These are phyloP conservation scores for Helicorthomorpha holstii DNA, from an alignment of 1,140 invertebrate species.

Conservation along the genomic window DNA sequence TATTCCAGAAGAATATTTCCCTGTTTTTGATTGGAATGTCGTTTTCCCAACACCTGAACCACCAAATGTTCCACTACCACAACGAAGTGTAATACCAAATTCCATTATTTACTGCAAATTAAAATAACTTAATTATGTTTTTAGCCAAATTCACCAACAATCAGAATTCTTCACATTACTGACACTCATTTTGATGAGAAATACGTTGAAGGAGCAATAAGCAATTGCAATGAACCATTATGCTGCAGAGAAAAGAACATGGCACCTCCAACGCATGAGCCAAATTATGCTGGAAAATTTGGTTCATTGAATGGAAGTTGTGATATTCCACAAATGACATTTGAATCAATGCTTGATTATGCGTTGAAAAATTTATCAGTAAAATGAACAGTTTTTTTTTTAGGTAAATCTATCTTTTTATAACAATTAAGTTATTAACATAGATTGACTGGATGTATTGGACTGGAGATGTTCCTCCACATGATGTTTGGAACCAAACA, in stretches of 20 bases:
- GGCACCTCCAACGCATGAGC: no score
- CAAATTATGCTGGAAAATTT: neutral
- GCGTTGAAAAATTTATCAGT: no score
- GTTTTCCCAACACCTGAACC: neutral
- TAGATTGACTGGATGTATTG: slow-evolving; percentile 39
- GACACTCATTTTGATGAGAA: slow-evolving; percentile 34
- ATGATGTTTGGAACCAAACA: slow-evolving; percentile 44
- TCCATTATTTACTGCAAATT: no score
- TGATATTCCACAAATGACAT: slow-evolving; percentile 12
- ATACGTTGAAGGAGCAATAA: slow-evolving; percentile 27
- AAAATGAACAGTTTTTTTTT: no score
- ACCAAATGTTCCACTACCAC: neutral
- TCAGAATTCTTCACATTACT: slow-evolving; percentile 32
- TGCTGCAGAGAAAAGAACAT: no score
- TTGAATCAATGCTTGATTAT: slow-evolving; percentile 17
- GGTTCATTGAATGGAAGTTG: no score
- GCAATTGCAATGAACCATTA: slow-evolving; percentile 30
- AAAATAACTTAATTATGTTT: no score
- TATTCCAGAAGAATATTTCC: neutral
- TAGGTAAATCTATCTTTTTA: no score
- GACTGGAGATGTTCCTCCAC: slow-evolving; percentile 45
- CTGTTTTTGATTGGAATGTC: neutral
- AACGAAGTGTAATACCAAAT: neutral
- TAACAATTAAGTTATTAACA: no score
- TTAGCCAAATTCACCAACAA: slow-evolving; percentile 3